Evolutionary conservation across 1,140 invertebrate species (phyloP).

Genomic region (Ctenoplectra terminalis): DNA sequence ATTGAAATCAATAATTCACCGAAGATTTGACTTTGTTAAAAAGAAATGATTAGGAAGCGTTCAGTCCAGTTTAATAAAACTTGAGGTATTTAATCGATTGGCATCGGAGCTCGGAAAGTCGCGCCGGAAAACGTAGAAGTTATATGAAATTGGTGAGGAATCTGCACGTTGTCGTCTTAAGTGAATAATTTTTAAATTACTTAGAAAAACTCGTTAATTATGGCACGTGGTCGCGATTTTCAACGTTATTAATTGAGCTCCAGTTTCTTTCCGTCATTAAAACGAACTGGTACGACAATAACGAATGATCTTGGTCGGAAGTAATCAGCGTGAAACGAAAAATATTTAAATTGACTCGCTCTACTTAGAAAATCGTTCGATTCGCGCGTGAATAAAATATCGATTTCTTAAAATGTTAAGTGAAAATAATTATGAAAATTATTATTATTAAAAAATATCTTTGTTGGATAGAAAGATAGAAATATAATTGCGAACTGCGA

Average conservation of each 20-base stretch:
- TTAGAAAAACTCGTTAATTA: constrained; percentile 56
- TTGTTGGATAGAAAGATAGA: no score
- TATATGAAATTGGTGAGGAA: neutral
- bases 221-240: constrained; percentile 28
- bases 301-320: no score
- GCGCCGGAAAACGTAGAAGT: neutral
- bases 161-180: neutral
- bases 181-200: neutral
- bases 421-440: no score
- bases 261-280: neutral
- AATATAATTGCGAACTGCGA: no score
- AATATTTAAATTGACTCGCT: no score
- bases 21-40: neutral
- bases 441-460: no score
- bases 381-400: no score
- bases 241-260: neutral
- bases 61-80: neutral
- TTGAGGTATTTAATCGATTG: neutral
- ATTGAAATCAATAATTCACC: no score
- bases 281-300: neutral
- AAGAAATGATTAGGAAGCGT: neutral
- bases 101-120: no score
- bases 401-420: no score
- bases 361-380: no score
- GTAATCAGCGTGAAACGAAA: no score